Conservation (phyloP, 2,113 vertebrate species). For the Macquaria australasica region DNA sequence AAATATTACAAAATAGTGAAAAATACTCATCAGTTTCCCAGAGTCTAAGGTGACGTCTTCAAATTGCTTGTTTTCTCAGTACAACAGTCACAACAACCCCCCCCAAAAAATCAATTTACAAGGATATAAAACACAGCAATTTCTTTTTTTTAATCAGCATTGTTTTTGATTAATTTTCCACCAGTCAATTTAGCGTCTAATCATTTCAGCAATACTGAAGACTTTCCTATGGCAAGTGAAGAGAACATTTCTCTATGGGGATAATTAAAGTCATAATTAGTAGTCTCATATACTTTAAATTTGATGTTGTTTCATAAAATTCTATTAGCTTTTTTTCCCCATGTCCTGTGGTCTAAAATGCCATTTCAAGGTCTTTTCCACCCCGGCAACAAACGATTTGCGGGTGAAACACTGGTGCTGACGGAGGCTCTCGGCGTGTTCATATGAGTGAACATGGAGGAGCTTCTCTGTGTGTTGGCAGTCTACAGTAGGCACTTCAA, state of each 20-base stretch:
- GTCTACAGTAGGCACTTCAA: slow-evolving; percentile 28
- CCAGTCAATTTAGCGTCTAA: background rate
- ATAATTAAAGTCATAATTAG: background rate
- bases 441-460: slow-evolving; percentile 32
- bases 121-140: background rate
- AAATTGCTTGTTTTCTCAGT: too few relatives aligned
- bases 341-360: background rate
- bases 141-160: background rate
- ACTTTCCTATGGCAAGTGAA: background rate
- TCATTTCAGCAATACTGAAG: background rate
- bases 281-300: background rate
- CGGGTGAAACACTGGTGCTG: slow-evolving; percentile 18
- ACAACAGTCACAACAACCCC: too few relatives aligned
- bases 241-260: background rate
- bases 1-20: too few relatives aligned
- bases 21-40: too few relatives aligned
- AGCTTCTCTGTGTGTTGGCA: slow-evolving; percentile 33
- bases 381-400: slow-evolving; percentile 1
- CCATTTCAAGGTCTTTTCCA: slow-evolving; percentile 32
- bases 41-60: too few relatives aligned
- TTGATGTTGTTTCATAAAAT: background rate
- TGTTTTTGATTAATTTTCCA: background rate
- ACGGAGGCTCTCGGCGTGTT: slow-evolving; percentile 42
- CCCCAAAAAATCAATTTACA: too few relatives aligned
- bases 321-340: background rate